Conservation (phyloP, 2,888 invertebrate species). For the Graphium colonna region DNA sequence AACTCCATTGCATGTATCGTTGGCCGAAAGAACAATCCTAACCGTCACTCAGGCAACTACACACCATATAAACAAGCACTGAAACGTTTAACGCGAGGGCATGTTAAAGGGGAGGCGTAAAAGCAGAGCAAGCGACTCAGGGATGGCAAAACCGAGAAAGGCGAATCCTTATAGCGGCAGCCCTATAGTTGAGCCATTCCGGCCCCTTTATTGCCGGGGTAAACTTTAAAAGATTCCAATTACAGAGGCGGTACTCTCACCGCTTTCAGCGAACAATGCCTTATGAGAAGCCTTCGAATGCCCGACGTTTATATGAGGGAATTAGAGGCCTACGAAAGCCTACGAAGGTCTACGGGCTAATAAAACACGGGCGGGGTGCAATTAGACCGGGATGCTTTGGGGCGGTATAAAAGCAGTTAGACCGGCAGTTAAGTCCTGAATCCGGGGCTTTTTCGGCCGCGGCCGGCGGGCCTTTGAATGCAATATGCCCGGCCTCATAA, state of each 20-base stretch:
- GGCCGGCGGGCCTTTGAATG: slow-evolving; percentile 3
- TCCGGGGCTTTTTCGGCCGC: slow-evolving; percentile 28
- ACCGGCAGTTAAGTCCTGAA: slow-evolving; percentile 14
- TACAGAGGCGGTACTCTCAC: slow-evolving; percentile 50
- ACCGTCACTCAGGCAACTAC: not conserved
- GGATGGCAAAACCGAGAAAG: slow-evolving; percentile 6
- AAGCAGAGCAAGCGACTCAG: slow-evolving; percentile 17
- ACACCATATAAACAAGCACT: slow-evolving; percentile 11
- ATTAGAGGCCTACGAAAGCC: slow-evolving; percentile 52
- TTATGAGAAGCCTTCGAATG: slow-evolving; percentile 38
- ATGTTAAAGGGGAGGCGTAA: slow-evolving; percentile 16
- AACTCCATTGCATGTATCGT: not conserved
- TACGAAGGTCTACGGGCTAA: slow-evolving; percentile 44
- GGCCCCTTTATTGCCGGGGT: slow-evolving; percentile 61
- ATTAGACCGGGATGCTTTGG: slow-evolving; percentile 46
- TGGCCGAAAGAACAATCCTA: not conserved
- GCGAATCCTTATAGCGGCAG: slow-evolving; percentile 20
- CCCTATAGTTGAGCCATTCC: slow-evolving; percentile 33
- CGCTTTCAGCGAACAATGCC: slow-evolving; percentile 61
- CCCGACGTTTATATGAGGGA: slow-evolving; percentile 52
- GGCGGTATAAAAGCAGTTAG: slow-evolving; percentile 24
- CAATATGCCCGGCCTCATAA: not conserved
- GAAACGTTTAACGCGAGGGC: slow-evolving; percentile 15
- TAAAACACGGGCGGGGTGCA: slow-evolving; percentile 50
- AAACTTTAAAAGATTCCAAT: slow-evolving; percentile 78